phyloP scores from a whole-genome alignment of 2,797 vertebrate species.

The Gadopsis marmoratus region DNA sequence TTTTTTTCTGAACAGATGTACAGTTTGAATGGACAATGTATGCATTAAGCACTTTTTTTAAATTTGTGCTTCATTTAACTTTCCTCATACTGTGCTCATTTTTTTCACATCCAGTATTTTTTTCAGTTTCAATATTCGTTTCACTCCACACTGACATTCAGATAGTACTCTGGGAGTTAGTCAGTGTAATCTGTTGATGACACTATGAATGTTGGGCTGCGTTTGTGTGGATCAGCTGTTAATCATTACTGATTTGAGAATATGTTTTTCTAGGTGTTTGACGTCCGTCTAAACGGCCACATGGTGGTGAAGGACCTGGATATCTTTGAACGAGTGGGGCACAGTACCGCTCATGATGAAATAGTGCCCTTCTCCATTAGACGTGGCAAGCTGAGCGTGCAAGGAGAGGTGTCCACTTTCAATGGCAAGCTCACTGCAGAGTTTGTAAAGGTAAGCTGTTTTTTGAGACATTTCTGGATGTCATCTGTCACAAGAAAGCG shows the following conservation, averaged over 20 bases:
- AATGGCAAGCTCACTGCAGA: constrained; percentile 96
- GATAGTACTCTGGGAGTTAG: background rate
- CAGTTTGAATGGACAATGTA: background rate
- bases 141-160: background rate
- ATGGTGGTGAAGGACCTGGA: constrained; percentile 98
- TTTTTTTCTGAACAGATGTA: background rate
- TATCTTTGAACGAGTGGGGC: constrained; percentile 98
- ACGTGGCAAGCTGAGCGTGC: constrained; percentile 96
- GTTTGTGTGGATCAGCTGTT: background rate
- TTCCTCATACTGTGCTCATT: background rate
- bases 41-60: background rate
- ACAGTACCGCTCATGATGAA: constrained; percentile 98
- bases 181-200: background rate
- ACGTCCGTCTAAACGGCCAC: constrained; percentile 96
- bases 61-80: background rate
- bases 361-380: constrained; percentile 94
- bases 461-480: background rate
- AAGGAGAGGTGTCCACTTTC: constrained; percentile 97
- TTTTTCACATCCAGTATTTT: background rate
- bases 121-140: background rate
- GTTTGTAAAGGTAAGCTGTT: constrained; percentile 94
- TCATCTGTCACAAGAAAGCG: too few species aligned
- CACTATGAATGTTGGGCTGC: background rate
- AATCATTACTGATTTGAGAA: constrained; percentile 3
- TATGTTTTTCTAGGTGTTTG: constrained; percentile 89